phyloP scores from a whole-genome alignment of 35 echinoderm and acorn worm species.

The Lytechinus variegatus region DNA sequence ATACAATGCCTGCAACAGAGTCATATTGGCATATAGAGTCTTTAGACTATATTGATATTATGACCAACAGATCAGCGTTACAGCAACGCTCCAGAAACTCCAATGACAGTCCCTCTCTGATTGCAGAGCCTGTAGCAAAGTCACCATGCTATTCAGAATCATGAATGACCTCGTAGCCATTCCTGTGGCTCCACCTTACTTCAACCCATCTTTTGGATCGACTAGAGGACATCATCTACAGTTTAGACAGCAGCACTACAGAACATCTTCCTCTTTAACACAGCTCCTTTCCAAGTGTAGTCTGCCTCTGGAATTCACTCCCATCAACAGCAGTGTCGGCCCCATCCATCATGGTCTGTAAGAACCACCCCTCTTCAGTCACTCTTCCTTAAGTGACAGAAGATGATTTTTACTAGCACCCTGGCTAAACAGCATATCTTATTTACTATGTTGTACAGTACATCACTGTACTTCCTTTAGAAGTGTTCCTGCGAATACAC shows the following conservation, averaged over 20 bases:
- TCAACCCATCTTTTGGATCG: neutral
- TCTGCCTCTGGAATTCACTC: neutral
- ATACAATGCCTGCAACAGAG: no score
- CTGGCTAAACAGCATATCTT: no score
- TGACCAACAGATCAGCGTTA: no score
- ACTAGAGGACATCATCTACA: conserved; percentile 21
- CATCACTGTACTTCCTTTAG: neutral
- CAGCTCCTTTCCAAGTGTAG: neutral
- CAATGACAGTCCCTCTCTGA: no score
- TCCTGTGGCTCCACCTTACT: neutral
- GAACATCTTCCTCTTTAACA: neutral
- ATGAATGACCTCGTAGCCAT: neutral
- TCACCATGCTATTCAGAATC: no score
- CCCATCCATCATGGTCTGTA: neutral
- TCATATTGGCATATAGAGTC: no score
- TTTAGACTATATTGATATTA: no score
- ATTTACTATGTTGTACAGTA: no score
- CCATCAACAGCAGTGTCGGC: neutral
- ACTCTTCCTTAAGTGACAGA: neutral
- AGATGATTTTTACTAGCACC: neutral
- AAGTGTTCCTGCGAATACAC: neutral
- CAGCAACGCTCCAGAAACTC: no score
- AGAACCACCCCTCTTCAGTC: neutral
- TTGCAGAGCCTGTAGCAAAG: no score
- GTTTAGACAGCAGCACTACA: conserved; percentile 11